These are phyloP conservation scores for Rana temporaria DNA, from an alignment of 2,113 vertebrate species.

Conservation along the genomic window DNA sequence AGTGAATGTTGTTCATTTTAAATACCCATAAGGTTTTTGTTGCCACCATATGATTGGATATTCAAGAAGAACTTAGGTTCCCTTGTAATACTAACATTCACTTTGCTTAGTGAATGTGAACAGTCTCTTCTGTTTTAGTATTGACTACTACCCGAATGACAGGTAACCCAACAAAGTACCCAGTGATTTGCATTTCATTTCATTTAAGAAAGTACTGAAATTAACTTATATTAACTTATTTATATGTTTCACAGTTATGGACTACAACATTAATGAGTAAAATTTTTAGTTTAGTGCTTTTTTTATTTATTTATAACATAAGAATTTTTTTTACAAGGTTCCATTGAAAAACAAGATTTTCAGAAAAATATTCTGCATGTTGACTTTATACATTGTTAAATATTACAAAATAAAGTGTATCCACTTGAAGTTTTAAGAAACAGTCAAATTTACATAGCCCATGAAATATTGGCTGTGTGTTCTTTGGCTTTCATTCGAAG, in stretches of 20 bases:
- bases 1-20: too few species aligned
- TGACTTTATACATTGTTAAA: constrained; percentile 68
- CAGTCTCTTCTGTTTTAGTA: too few species aligned
- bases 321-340: constrained; percentile 35
- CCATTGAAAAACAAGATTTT: background rate
- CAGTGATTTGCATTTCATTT: too few species aligned
- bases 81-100: too few species aligned
- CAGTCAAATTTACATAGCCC: constrained; percentile 89
- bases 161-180: too few species aligned
- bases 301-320: constrained; percentile 44
- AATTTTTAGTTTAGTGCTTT: background rate
- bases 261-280: background rate
- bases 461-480: constrained; percentile 97
- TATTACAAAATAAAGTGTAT: constrained; percentile 67
- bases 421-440: constrained; percentile 63
- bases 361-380: background rate
- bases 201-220: too few species aligned
- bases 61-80: too few species aligned
- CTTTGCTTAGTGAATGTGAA: too few species aligned
- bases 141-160: too few species aligned
- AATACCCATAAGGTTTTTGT: too few species aligned
- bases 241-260: background rate
- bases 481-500: constrained; percentile 99
- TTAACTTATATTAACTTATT: too few species aligned
- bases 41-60: too few species aligned